Conservation (phyloP, 1,140 invertebrate genomes). For the Asobara japonica region DNA sequence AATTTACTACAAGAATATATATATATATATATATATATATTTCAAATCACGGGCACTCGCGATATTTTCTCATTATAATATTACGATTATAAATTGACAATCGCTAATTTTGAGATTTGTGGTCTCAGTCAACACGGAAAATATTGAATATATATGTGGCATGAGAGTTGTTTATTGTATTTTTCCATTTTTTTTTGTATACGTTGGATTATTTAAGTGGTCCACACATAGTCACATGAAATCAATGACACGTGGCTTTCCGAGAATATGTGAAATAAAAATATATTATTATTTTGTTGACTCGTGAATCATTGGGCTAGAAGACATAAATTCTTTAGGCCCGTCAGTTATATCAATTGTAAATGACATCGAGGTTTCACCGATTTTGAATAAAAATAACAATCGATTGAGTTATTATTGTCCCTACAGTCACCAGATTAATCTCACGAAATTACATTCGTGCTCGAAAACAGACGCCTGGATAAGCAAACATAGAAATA, state of each 20-base stretch:
- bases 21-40: too few relatives aligned
- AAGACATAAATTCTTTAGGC: not conserved
- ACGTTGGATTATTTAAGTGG: not conserved
- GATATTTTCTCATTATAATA: not conserved
- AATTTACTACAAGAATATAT: slow-evolving; percentile 32
- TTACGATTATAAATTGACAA: slow-evolving; percentile 1
- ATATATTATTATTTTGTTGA: not conserved
- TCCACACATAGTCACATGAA: not conserved
- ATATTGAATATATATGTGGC: not conserved
- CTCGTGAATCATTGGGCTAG: not conserved
- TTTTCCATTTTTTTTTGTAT: not conserved
- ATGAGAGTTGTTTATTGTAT: not conserved
- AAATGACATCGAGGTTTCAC: not conserved
- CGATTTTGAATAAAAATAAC: not conserved
- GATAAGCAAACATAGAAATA: not conserved
- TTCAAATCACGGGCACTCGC: not conserved
- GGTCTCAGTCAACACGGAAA: not conserved
- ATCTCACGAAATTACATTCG: not conserved
- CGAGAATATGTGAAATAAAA: not conserved
- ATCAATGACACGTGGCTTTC: not conserved
- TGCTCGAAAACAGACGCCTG: not conserved
- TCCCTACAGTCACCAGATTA: not conserved
- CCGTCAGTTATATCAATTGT: not conserved
- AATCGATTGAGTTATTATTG: not conserved
- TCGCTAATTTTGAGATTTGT: not conserved